Percentiles rank a stretch among this genome's conserved stretches.
Evolutionary conservation across 2,113 vertebrate species (phyloP).

Genomic region (Melanerpes aurifrons): DNA sequence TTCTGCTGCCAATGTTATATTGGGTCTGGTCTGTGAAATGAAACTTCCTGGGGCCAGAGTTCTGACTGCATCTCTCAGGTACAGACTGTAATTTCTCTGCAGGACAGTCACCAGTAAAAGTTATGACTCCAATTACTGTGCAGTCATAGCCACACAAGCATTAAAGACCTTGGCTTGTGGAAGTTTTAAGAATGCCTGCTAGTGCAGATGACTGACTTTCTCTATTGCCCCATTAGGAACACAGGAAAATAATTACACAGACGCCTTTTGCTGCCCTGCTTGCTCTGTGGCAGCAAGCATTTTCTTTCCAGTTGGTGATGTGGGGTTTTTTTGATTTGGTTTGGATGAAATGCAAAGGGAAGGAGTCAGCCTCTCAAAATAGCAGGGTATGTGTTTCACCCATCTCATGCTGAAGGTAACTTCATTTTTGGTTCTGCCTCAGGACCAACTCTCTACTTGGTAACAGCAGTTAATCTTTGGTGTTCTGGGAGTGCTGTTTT

Average conservation of each 20-base stretch:
- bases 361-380: background rate
- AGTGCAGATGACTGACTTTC: background rate
- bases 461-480: background rate
- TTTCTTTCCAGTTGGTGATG: background rate
- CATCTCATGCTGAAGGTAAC: background rate
- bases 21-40: background rate
- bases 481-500: background rate
- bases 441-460: background rate
- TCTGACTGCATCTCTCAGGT: background rate
- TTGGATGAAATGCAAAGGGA: background rate
- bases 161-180: background rate
- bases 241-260: background rate
- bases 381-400: background rate
- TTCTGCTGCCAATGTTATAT: background rate
- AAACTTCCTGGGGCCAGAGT: background rate
- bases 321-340: constrained; percentile 4
- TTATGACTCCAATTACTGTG: constrained; percentile 28
- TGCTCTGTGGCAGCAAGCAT: constrained; percentile 2
- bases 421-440: background rate
- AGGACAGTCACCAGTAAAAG: constrained; percentile 2
- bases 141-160: background rate
- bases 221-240: background rate
- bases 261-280: background rate
- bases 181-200: constrained; percentile 14
- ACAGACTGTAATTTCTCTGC: background rate